Base-by-base conservation (phyloP, 2,888 invertebrate species). In the Dysmachus trigonus region DNA sequence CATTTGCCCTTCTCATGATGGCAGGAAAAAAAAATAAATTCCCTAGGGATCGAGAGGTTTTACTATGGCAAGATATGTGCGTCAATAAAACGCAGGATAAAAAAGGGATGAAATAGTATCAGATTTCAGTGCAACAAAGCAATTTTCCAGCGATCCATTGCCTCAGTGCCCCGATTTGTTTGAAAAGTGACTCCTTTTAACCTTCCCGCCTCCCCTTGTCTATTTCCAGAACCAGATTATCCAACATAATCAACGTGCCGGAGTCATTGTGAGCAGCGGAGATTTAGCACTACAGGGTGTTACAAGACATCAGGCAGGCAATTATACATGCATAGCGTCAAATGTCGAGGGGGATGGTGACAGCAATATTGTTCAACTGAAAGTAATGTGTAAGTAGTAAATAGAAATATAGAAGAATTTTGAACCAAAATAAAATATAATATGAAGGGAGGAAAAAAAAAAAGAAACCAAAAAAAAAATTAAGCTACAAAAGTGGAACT, bases 321-420 rank as follows among this genome's bases (percentile, higher is more conserved):
- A 96, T 92, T 98, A 98, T 92, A 95, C 96, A 47, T 98, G 98
- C 92, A 95, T 96, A 31, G 98, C 97, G 1, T 97, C 97, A 79
- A 98, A 98, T 91, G 97, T 97, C 15, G 97, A 98, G 92, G 98
- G 98, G 0, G 97, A 97, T 89, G 97, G 97, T 10, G 95, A 95
- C 90, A 97, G 97, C 88, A 95, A 95, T 89, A 94, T 94, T 74
- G 95, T 97, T 62, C 94, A 95, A 90, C 93, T 98, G 85, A 96
- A 96, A 93, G 96, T 98, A 90, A 97, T 97, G 95, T 98, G 98
- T 98, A 94, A 97, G 97, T 96, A 90, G 53, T 62, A 62, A 22
- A 7, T 6, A 62, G 4, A 71, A 13, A 10, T 13, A 41, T 41
- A 41, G 10, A 53, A 41, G 15, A 2, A 62, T 62, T 31, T 6